These are phyloP conservation scores for Druon quercuslanigerum DNA, from an alignment of 1,140 invertebrate genomes.

Conservation along the genomic window DNA sequence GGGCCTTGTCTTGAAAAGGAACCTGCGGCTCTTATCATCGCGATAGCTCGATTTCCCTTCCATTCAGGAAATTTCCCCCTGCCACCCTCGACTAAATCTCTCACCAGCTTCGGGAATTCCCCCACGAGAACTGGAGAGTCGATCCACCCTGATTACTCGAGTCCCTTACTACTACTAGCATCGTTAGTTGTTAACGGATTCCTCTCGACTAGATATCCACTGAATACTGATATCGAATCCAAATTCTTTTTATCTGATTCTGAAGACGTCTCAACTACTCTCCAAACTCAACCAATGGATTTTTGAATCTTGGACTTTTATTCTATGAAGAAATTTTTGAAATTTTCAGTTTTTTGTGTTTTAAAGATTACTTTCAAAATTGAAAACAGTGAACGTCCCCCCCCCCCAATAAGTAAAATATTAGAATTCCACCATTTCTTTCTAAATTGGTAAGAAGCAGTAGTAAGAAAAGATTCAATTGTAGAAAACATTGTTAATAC, in stretches of 20 bases:
- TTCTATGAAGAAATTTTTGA: too few species aligned
- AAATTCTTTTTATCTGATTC: background rate
- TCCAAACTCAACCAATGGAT: background rate
- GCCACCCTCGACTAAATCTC: background rate
- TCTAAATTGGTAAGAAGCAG: too few species aligned
- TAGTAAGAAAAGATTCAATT: too few species aligned
- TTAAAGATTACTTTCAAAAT: too few species aligned
- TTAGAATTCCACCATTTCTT: too few species aligned
- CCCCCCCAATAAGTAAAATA: too few species aligned
- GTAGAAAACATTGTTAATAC: too few species aligned
- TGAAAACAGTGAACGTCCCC: too few species aligned
- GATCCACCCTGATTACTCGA: conserved; percentile 61
- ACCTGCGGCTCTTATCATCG: conserved; percentile 54
- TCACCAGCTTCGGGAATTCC: conserved; percentile 41
- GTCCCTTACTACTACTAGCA: conserved; percentile 49
- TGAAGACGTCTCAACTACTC: background rate
- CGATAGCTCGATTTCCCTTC: conserved; percentile 49
- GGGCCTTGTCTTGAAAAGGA: conserved; percentile 68
- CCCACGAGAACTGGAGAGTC: conserved; percentile 46
- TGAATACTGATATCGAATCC: conserved; percentile 12
- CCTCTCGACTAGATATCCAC: conserved; percentile 12
- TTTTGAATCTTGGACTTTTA: background rate
- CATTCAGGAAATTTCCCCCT: conserved; percentile 5
- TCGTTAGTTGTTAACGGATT: conserved; percentile 58
- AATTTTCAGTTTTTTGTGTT: too few species aligned